Evolutionary conservation across 2,797 vertebrate species (phyloP).

Genomic region (Melanotaenia pygmaea): DNA sequence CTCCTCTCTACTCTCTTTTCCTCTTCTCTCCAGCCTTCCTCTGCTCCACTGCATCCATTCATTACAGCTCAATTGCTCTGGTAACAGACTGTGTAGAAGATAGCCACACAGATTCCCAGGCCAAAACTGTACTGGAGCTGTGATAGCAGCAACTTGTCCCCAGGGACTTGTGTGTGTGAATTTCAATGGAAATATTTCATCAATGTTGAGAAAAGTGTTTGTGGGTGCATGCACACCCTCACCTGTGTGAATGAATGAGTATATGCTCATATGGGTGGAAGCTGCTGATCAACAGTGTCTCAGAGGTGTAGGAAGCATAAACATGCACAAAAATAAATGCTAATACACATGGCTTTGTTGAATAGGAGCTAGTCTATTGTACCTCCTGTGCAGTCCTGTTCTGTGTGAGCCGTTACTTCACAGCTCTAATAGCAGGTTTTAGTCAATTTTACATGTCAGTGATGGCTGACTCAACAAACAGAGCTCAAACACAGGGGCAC

Average conservation of each 20-base stretch:
- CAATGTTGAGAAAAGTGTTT: slow-evolving; percentile 4
- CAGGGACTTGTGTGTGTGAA: slow-evolving; percentile 43
- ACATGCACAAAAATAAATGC: slow-evolving; percentile 33
- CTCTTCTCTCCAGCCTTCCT: slow-evolving; percentile 18
- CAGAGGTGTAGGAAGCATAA: slow-evolving; percentile 37
- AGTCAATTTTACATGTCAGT: slow-evolving; percentile 68
- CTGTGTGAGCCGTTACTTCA: slow-evolving; percentile 59
- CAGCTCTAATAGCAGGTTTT: slow-evolving; percentile 73
- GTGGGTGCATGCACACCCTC: slow-evolving; percentile 25
- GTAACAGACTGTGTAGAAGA: slow-evolving; percentile 43
- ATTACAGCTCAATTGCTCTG: slow-evolving; percentile 49
- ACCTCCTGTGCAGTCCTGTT: slow-evolving; percentile 50
- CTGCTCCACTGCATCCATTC: slow-evolving; percentile 48
- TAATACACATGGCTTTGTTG: slow-evolving; percentile 44
- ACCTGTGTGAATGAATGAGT: slow-evolving; percentile 57
- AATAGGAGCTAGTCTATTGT: slow-evolving; percentile 52
- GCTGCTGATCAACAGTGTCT: slow-evolving; percentile 59
- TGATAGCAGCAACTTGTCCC: slow-evolving; percentile 51
- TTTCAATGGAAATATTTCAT: slow-evolving; percentile 42
- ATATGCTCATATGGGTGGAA: slow-evolving; percentile 49
- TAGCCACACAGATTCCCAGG: slow-evolving; percentile 33
- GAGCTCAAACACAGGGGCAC: slow-evolving; percentile 61
- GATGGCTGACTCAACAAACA: slow-evolving; percentile 71
- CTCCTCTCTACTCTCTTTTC: not conserved
- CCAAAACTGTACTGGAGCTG: slow-evolving; percentile 52